These are phyloP conservation scores for Drosophila kambysellisi DNA, from an alignment of 2,888 invertebrate genomes.

Conservation along the genomic window DNA sequence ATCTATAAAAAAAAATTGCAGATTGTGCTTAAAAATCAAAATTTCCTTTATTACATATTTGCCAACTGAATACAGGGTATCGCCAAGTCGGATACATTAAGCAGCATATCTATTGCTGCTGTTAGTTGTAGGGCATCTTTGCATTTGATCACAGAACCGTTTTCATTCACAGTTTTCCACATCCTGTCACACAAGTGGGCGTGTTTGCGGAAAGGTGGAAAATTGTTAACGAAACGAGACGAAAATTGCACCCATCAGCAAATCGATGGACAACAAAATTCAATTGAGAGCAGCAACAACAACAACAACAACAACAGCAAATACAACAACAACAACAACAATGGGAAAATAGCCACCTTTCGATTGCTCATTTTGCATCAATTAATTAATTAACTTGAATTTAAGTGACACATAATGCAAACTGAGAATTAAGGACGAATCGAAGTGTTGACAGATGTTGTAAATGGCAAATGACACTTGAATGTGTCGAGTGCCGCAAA, in stretches of 20 bases:
- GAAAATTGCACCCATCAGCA: conserved; percentile 61
- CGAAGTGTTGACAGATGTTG: background rate
- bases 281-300: conserved; percentile 26
- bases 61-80: background rate
- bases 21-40: background rate
- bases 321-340: conserved; percentile 3
- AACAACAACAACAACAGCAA: conserved; percentile 15
- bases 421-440: conserved; percentile 13
- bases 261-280: conserved; percentile 40
- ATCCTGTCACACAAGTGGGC: conserved; percentile 2
- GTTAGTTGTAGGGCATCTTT: conserved; percentile 7
- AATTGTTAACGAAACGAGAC: background rate
- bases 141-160: background rate
- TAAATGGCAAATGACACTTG: too few relatives aligned
- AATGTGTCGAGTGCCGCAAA: background rate
- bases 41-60: background rate
- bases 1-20: too few relatives aligned
- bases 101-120: background rate
- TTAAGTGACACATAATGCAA: conserved; percentile 10
- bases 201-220: background rate
- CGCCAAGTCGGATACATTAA: background rate
- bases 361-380: conserved; percentile 30
- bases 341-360: conserved; percentile 10
- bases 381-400: conserved; percentile 27
- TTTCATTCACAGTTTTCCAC: background rate